Conservation (phyloP, 2,888 invertebrate genomes). For the Pyrochroa serraticornis region DNA sequence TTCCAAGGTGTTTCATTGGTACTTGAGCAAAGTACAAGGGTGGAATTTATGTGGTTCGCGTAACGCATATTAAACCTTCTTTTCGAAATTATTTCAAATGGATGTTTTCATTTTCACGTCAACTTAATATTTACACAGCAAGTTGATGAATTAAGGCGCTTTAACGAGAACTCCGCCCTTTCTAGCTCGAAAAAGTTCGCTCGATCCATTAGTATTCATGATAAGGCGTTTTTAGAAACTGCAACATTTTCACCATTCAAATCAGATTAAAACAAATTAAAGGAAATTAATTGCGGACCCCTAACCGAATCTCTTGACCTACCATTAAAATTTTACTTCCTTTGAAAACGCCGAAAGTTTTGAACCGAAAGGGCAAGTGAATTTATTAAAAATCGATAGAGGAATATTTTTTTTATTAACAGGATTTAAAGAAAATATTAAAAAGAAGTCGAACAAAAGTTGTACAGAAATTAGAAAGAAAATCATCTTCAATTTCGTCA, state of each 20-base stretch:
- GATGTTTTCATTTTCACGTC: conserved; percentile 17
- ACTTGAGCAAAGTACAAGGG: neutral
- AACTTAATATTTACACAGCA: conserved; percentile 6
- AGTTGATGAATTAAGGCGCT: conserved; percentile 9
- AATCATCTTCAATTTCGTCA: too few species aligned
- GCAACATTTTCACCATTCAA: conserved; percentile 12
- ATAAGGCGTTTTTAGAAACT: conserved; percentile 4
- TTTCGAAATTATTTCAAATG: neutral
- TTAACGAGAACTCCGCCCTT: conserved; percentile 3
- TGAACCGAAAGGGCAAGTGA: too few species aligned
- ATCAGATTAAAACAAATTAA: conserved; percentile 12
- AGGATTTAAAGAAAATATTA: too few species aligned
- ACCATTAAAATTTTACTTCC: too few species aligned
- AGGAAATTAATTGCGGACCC: conserved; percentile 1
- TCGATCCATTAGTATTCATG: conserved; percentile 11
- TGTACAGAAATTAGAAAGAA: too few species aligned
- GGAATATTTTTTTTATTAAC: too few species aligned
- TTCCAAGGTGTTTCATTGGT: conserved; percentile 23
- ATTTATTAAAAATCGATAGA: too few species aligned
- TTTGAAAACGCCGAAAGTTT: too few species aligned
- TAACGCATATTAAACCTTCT: conserved; percentile 13
- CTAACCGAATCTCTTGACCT: too few species aligned
- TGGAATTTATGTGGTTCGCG: conserved; percentile 14
- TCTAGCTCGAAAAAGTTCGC: conserved; percentile 4
- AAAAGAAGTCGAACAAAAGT: too few species aligned